A percentile compares a stretch with the other conserved stretches of the same genome.
phyloP scores from a whole-genome alignment of 1,140 invertebrate genomes.

The Zaprionus vittiger region DNA sequence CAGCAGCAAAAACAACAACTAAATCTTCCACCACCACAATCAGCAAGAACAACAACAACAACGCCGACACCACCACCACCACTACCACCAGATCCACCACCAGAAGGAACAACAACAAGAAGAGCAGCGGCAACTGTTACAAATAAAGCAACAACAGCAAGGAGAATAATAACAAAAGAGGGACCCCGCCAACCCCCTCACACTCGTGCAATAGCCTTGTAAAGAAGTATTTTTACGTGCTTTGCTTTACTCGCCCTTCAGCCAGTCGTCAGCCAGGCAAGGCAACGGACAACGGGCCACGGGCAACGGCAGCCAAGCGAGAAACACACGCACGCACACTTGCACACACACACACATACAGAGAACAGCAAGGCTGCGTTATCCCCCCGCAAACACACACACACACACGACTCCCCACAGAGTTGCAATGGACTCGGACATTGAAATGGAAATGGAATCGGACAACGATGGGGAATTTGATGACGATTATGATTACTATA shows the following conservation, averaged over 20 bases:
- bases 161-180: constrained; percentile 24
- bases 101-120: constrained; percentile 37
- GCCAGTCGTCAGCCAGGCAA: constrained; percentile 31
- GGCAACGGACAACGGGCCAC: constrained; percentile 17
- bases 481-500: constrained; percentile 75
- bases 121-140: constrained; percentile 34
- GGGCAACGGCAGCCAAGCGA: constrained; percentile 37
- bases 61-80: constrained; percentile 16
- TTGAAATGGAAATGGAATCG: constrained; percentile 76
- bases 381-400: neutral
- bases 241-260: constrained; percentile 56
- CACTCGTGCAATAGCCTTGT: constrained; percentile 44
- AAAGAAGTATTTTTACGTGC: constrained; percentile 53
- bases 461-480: constrained; percentile 73
- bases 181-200: constrained; percentile 42
- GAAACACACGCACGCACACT: constrained; percentile 24
- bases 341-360: neutral
- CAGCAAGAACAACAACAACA: constrained; percentile 37
- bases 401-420: constrained; percentile 19
- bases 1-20: constrained; percentile 37
- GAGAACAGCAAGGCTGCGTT: constrained; percentile 26
- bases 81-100: constrained; percentile 37
- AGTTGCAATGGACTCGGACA: constrained; percentile 72
- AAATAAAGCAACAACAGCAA: constrained; percentile 29
- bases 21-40: constrained; percentile 49